These are phyloP conservation scores for Resseliella maxima DNA, from an alignment of 2,888 invertebrate species.

Conservation along the genomic window DNA sequence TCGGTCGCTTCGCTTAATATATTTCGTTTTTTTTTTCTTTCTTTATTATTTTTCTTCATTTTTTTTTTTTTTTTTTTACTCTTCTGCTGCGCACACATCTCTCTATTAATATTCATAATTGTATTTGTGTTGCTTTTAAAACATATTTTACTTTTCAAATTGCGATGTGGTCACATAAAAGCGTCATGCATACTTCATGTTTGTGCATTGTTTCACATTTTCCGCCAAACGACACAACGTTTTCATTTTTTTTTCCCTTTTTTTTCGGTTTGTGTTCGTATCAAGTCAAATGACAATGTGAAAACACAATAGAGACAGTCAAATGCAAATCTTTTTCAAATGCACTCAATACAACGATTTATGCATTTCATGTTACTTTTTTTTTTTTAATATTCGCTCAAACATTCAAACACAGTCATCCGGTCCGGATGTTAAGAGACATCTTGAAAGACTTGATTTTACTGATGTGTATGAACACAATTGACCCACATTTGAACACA, in stretches of 20 bases:
- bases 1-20: slow-evolving; percentile 20
- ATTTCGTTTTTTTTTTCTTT: background rate
- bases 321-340: background rate
- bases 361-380: too few species aligned
- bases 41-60: background rate
- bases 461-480: background rate
- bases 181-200: slow-evolving; percentile 29
- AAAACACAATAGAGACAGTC: background rate
- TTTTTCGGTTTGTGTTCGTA: background rate
- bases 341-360: background rate
- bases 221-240: background rate
- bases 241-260: background rate
- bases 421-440: slow-evolving; percentile 21
- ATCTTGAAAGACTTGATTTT: background rate
- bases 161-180: slow-evolving; percentile 51
- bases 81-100: background rate
- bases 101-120: slow-evolving; percentile 44
- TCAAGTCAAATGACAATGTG: background rate
- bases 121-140: slow-evolving; percentile 35
- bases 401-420: background rate
- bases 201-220: slow-evolving; percentile 23
- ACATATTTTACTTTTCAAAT: slow-evolving; percentile 45
- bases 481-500: slow-evolving; percentile 20
- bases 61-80: background rate
- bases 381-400: too few species aligned